Conservation (phyloP, 1,140 invertebrate genomes). For the Acromyrmex echinatior region DNA sequence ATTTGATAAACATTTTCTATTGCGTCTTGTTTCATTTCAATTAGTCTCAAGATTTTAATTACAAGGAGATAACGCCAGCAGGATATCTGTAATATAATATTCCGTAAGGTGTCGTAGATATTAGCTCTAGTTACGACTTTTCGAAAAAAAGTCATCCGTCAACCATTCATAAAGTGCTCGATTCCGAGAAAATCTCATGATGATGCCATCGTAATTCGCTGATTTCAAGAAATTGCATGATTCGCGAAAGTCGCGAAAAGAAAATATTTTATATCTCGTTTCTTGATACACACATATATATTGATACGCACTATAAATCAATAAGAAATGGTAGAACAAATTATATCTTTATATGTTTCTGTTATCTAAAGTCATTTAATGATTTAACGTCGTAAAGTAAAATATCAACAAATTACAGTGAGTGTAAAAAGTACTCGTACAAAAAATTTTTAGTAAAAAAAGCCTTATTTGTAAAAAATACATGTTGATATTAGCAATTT, state of each 20-base stretch:
- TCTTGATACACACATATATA: background rate
- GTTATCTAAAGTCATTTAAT: background rate
- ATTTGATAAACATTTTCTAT: background rate
- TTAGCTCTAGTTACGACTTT: slow-evolving; percentile 27
- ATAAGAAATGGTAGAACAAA: background rate
- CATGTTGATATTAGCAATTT: too few species aligned
- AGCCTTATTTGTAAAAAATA: too few species aligned
- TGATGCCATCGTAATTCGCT: background rate
- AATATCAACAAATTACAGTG: background rate
- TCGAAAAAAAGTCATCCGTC: slow-evolving; percentile 21
- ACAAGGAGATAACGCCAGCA: background rate
- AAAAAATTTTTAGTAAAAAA: too few species aligned
- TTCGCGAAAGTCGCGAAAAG: background rate
- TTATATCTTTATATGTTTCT: background rate
- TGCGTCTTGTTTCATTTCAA: background rate
- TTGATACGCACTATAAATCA: background rate
- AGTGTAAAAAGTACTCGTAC: too few species aligned
- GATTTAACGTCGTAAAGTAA: background rate
- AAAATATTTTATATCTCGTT: background rate
- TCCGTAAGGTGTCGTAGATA: background rate
- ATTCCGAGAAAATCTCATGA: slow-evolving; percentile 10
- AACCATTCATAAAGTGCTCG: background rate
- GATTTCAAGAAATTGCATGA: slow-evolving; percentile 24
- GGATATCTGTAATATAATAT: background rate
- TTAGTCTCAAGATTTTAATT: slow-evolving; percentile 21